A percentile compares a stretch with the other conserved stretches of the same genome.
phyloP scores from a whole-genome alignment of 2,113 vertebrate genomes.

The Thymallus thymallus region DNA sequence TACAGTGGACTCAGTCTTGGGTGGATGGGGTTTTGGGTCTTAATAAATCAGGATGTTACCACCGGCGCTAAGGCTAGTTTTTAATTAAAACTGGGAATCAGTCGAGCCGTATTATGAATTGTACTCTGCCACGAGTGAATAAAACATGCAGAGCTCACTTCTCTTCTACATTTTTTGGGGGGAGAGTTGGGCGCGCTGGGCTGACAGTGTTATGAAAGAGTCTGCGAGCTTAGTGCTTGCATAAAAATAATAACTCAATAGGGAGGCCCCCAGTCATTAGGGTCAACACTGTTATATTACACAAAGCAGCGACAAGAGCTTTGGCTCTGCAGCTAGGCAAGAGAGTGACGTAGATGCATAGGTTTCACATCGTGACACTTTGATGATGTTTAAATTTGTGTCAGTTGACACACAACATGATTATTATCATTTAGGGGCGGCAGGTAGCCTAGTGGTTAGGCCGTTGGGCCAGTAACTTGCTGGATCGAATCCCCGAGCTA shows the following conservation, averaged over 20 bases:
- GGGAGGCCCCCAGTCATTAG: constrained; percentile 41
- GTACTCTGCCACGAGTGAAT: constrained; percentile 63
- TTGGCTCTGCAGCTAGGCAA: constrained; percentile 22
- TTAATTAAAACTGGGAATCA: constrained; percentile 76
- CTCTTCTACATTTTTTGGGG: constrained; percentile 20
- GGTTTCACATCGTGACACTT: background rate
- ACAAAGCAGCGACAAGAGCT: constrained; percentile 45
- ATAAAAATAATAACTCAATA: constrained; percentile 64
- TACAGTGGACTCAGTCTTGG: constrained; percentile 38
- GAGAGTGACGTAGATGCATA: background rate
- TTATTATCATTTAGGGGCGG: too few species aligned
- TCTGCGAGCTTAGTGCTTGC: constrained; percentile 47
- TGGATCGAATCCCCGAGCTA: too few species aligned
- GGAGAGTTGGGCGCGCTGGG: constrained; percentile 18
- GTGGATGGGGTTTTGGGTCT: constrained; percentile 49
- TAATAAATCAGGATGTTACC: constrained; percentile 70
- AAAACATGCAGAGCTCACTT: constrained; percentile 62
- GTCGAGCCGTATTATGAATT: constrained; percentile 71
- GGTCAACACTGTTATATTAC: constrained; percentile 61
- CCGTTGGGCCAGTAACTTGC: too few species aligned
- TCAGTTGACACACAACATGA: background rate
- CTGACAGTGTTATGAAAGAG: constrained; percentile 49
- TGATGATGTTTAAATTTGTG: background rate
- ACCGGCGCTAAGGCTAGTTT: constrained; percentile 63
- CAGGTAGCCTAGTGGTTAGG: too few species aligned